These are phyloP conservation scores for Coptodon bakossiorum DNA, from an alignment of 2,113 vertebrate genomes.

Conservation along the genomic window DNA sequence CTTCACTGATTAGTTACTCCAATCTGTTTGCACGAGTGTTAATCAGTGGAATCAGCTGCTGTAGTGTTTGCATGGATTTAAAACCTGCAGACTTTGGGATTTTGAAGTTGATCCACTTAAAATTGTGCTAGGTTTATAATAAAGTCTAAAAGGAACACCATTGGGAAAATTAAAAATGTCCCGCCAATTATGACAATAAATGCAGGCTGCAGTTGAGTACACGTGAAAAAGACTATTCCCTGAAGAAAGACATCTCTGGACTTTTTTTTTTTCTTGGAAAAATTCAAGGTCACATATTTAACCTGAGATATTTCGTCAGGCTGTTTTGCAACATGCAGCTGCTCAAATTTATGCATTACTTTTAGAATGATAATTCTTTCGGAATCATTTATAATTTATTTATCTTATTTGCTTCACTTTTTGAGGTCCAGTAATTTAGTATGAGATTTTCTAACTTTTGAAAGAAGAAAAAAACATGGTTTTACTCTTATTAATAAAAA, in stretches of 20 bases:
- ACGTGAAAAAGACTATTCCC: neutral
- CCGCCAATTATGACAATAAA: neutral
- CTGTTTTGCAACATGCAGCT: neutral
- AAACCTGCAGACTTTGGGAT: neutral
- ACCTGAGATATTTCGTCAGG: neutral
- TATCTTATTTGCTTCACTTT: neutral
- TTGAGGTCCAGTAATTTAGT: neutral
- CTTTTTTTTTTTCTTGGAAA: neutral
- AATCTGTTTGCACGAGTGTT: neutral
- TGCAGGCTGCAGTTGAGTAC: neutral
- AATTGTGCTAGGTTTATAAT: neutral
- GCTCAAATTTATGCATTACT: neutral
- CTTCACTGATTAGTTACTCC: neutral
- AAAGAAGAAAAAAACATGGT: neutral
- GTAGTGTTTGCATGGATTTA: neutral
- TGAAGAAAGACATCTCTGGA: neutral
- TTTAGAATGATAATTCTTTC: neutral
- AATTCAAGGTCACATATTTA: neutral
- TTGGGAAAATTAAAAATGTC: neutral
- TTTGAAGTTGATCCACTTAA: neutral
- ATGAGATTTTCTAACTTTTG: neutral
- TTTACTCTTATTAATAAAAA: neutral
- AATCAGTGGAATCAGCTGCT: slow-evolving; percentile 4
- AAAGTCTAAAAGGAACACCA: neutral
- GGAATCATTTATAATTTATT: neutral